These are phyloP conservation scores for Noctua fimbriata DNA, from an alignment of 2,888 invertebrate genomes.

Conservation along the genomic window DNA sequence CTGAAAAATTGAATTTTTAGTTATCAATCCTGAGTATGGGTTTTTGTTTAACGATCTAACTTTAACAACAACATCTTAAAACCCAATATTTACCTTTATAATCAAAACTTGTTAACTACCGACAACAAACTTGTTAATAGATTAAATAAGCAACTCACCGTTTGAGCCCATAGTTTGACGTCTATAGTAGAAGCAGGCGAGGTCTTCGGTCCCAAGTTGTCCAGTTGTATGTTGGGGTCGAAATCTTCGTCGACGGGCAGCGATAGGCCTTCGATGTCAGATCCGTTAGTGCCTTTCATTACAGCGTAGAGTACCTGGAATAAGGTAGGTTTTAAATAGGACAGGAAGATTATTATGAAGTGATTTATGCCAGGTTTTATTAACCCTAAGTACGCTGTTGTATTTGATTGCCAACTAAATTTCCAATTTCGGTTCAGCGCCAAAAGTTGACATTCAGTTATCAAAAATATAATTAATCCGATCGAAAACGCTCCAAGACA, in stretches of 20 bases:
- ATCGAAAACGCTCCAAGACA: no score
- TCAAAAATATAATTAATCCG: background rate
- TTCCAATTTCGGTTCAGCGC: background rate
- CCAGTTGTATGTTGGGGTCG: conserved; percentile 93
- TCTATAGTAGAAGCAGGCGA: conserved; percentile 85
- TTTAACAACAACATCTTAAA: background rate
- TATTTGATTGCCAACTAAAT: background rate
- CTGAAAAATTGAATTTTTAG: background rate
- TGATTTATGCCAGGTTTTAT: background rate
- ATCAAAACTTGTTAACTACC: background rate
- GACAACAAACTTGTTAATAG: background rate
- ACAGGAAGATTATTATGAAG: background rate
- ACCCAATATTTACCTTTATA: background rate
- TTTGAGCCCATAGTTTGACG: conserved; percentile 89
- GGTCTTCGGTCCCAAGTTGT: conserved; percentile 91
- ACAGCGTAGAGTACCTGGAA: conserved; percentile 91
- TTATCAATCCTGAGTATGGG: background rate
- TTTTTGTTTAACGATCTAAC: background rate
- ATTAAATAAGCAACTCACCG: conserved; percentile 74
- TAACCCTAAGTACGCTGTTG: background rate
- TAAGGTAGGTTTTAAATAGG: background rate
- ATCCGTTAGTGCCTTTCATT: conserved; percentile 89
- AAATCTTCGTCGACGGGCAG: conserved; percentile 92
- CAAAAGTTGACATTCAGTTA: background rate
- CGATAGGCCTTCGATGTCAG: conserved; percentile 89